Base-by-base conservation (phyloP, 2,113 vertebrate genomes). In the Ranitomeya imitator region DNA sequence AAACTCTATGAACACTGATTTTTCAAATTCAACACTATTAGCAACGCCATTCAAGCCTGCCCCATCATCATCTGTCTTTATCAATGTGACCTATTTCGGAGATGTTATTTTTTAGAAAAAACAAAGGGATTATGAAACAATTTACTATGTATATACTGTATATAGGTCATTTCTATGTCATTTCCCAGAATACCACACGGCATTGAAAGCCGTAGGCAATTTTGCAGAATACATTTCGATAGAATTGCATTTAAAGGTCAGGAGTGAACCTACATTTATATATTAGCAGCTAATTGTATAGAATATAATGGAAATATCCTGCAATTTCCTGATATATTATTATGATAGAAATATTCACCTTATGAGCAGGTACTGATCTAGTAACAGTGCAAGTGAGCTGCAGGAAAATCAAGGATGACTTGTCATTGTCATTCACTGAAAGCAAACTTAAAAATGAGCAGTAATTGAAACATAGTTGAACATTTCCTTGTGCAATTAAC, bases 121-220 rank as follows among this genome's bases (percentile, higher is more conserved):
- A 26, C 78, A 79, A 79, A 60, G 54, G 55, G 78, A 80, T 82
- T 82, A 63, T 6, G 59, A 16, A 82, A n/a, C 79, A 21, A 63
- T 63, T 82, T 21, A 63, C 79, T 37, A 51, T 82, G 79, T 82
- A 51, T 82, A 82, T 82, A 82, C 57, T 63, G 11, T 82, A 31
- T 61, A 63, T 19, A 82, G 31, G 59, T 82, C 79, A 45, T 4
- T 31, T 51, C 14, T 16, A 9, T 82, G 79, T 61, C 79, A 82
- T 60, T 63, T 45, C 79, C 79, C 59, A 82, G 59, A 45, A 82
- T 19, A 10, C 79, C 19, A 7, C 59, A 82, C 79, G 61, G 15
- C 71, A 14, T 15, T 74, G 71, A 74, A 74, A 37, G 16, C 14
- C 26, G 9, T 45, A 45, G 37, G 37, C 37, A 45, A 45, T 26